Conservation (phyloP, 2,888 invertebrate genomes). For the Cremastobaeus sp. region DNA sequence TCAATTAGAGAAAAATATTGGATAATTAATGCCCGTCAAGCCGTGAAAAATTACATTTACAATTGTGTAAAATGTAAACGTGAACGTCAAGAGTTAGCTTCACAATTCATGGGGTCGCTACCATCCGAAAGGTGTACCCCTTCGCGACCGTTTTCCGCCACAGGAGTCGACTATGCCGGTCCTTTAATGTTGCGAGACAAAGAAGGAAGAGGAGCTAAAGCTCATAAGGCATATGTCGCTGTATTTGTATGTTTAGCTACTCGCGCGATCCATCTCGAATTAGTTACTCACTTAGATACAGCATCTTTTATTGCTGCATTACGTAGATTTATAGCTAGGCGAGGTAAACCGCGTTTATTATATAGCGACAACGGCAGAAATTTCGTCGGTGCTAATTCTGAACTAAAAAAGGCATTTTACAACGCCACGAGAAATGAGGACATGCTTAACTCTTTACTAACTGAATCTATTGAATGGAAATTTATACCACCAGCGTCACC, state of each 20-base stretch:
- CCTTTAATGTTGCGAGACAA: not conserved
- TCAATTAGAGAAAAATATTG: not conserved
- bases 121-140: not conserved
- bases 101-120: not conserved
- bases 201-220: not conserved
- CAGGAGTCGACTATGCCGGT: constrained; percentile 10
- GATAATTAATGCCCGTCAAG: not conserved
- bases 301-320: no score
- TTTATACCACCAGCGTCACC: constrained; percentile 61
- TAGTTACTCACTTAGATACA: no score
- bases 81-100: not conserved
- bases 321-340: no score
- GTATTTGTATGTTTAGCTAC: not conserved
- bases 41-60: not conserved
- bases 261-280: not conserved
- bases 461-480: no score
- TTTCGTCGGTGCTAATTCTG: not conserved
- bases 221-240: not conserved
- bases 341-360: no score
- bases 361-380: constrained; percentile 7
- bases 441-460: not conserved
- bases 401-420: not conserved
- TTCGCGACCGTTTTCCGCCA: not conserved
- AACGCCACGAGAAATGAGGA: not conserved
- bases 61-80: not conserved